Evolutionary conservation across 2,797 vertebrate genomes (phyloP), one percentile per base, ranked within the genome.

Genomic region (Sebastes matsubarae): DNA sequence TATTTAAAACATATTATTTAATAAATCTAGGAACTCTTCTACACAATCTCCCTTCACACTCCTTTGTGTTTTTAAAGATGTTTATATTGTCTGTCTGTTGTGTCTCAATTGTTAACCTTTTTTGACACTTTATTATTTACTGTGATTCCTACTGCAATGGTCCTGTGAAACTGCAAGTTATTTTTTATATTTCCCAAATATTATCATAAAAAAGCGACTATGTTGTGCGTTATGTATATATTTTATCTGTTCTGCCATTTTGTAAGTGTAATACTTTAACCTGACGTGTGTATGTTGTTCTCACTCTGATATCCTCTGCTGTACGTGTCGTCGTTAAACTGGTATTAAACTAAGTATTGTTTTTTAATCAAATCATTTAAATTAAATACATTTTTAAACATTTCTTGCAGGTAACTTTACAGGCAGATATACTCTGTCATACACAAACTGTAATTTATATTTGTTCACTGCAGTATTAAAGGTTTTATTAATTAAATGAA

Each of bases 391-490:
- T 66, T 73, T 46, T n/a, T 4, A 22, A 72, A 63, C 18, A 52
- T 67, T 60, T 74, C 11, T 59, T 11, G 5, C 29, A 30, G 22
- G 34, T 32, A 27, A 20, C 24, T 60, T 58, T 30, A 8, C 34
- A 18, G 27, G 12, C 25, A 60, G 12, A 61, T 27, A 12, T 22
- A 32, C 13, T 29, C 16, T n/a, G 8, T 22, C 36, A 52, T 52
- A 54, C 59, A 66, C 36, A 32, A 18, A 66, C 27, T 81, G 70
- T 88, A 55, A 86, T 79, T 85, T 85, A 86, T 87, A 76, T 85
- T 78, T 86, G 30, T 75, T 55, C 50, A 72, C 76, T 71, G 6
- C 63, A 72, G 29, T 75, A 36, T 79, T 76, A 70, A 63, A 79
- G 25, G 9, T 6, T 71, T 16, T 54, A 32, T 32, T 65, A 24